Evolutionary conservation across 2,888 invertebrate species (phyloP), one percentile per base, ranked within the genome.

Genomic region (Cryptocephalus primarius): DNA sequence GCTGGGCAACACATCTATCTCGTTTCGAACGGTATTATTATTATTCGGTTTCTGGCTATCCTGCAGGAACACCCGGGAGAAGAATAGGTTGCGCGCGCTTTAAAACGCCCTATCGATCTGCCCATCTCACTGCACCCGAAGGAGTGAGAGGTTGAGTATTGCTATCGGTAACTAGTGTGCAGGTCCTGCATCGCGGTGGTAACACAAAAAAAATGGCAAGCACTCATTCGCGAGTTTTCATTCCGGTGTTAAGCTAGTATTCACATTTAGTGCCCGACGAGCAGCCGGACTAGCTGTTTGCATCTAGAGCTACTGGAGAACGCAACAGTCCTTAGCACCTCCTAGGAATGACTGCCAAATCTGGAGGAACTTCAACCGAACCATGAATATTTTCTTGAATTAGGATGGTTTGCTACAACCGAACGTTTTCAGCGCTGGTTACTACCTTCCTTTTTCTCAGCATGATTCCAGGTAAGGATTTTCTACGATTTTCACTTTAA

Each of bases 331-430:
- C 52, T 51, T 54, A 56, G 55, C 57, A 59, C 57, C 56, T 55
- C 55, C 58, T 54, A 55, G 58, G 65, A 61, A 69, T 69, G 68
- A 67, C 67, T 64, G 67, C 67, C 62, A 66, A 65, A 61, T 68
- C 66, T 53, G 67, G 66, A 56, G 66, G 68, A 61, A 56, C 60
- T 59, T 62, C 60, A 56, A 56, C 53, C 52, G 56, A 64, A 62
- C 63, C 65, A 65, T 67, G 67, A 67, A 58, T 55, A 58, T 60
- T 57, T 57, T 56, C 61, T 57, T 61, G 32, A 43, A 43, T 57
- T 66, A 68, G 67, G 61, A 67, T 68, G 67, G 64, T 62, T 58
- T 59, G 63, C 61, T 63, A 62, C 60, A 62, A 60, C 54, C 62
- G 60, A 62, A 56, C 60, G 63, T 60, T 62, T 60, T 63, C 65